Evolutionary conservation across 1,140 invertebrate genomes (phyloP), one percentile per base, ranked within the genome.

Genomic region (Hirudo medicinalis): DNA sequence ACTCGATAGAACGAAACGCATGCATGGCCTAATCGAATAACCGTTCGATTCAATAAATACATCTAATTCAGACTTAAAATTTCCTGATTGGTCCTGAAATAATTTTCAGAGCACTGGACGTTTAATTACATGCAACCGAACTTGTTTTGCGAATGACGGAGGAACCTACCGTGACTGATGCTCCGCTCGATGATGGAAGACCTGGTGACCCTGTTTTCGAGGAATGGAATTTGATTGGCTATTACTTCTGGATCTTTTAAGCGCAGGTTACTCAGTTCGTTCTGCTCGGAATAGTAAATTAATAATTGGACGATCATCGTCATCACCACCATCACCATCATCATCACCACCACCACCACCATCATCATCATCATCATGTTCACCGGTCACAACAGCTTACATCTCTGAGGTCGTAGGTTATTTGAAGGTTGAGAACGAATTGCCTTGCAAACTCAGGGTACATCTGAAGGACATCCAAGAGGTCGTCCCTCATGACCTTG

Each of bases 361-460:
- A 63, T 63, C 57, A 22, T 11, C 57, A 63, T 63, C 57, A 63
- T 63, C 57, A 63, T 13, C 57, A 63, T 63, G 4, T 8, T 63
- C 57, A 8, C 17, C 57, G 17, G 4, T 15, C 4, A 1, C 57
- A 2, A 36, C 6, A 19, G 36, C 67, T 13, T 43, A 68, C 67
- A 68, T 68, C 67, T 43, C 67, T 32, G n/a, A 82, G 72, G 69
- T 81, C 79, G 72, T 82, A 82, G 1, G 81, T 82, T 9, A 81
- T 75, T 66, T 79, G 76, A 55, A 82, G 80, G 25, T 77, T 77
- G 20, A 76, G 70, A 13, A 77, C 72, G 71, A 82, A 82, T n/a
- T 77, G 74, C 67, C 78, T 76, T 0, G 80, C 76, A 75, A 81
- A 82, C 74, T 82, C 81, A 19, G 80, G 79, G 72, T 82, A 82